phyloP scores from a whole-genome alignment of 2,113 vertebrate genomes.

The Orycteropus afer region DNA sequence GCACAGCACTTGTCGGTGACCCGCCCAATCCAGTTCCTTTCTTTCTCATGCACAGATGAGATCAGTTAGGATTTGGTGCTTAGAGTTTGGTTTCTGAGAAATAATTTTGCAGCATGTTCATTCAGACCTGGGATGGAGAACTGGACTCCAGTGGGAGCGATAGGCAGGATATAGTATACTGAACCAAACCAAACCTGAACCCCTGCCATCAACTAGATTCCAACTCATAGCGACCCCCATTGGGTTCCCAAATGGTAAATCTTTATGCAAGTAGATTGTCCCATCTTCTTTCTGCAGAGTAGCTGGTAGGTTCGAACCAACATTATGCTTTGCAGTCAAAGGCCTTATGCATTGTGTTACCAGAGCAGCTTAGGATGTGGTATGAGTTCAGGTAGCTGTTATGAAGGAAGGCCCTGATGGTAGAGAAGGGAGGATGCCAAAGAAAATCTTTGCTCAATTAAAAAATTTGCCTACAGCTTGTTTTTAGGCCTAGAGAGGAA shows the following conservation, averaged over 20 bases:
- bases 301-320: too few species aligned
- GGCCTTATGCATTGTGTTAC: too few species aligned
- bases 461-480: background rate
- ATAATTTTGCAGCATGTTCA: background rate
- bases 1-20: background rate
- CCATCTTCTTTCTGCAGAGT: too few species aligned
- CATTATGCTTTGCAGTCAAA: too few species aligned
- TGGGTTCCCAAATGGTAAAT: too few species aligned
- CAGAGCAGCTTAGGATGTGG: too few species aligned
- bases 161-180: too few species aligned
- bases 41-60: background rate
- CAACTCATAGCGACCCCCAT: too few species aligned
- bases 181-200: too few species aligned
- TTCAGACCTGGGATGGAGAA: background rate
- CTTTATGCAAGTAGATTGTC: too few species aligned
- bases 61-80: background rate
- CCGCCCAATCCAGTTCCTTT: background rate
- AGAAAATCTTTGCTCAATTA: background rate
- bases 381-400: too few species aligned
- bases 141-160: background rate
- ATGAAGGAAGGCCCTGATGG: background rate
- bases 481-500: conserved; percentile 34
- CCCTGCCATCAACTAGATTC: too few species aligned
- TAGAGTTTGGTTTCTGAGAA: background rate
- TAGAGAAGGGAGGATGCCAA: background rate